A percentile compares a stretch with the other conserved stretches of the same genome.
Conservation (phyloP, 1,140 invertebrate genomes). For the Pogonomyrmex californicus region DNA sequence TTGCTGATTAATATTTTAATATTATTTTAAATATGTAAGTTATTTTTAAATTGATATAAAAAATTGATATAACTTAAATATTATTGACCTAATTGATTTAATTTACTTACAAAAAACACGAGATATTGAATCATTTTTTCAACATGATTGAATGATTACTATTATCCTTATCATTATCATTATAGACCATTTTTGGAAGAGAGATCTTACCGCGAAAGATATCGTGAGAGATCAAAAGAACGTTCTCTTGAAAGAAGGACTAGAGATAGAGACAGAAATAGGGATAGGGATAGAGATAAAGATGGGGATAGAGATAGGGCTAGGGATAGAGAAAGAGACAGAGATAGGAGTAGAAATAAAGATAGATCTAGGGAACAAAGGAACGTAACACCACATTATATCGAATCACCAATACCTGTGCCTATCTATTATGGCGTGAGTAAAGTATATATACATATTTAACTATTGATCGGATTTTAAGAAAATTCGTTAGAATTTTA, state of each 20-base stretch:
- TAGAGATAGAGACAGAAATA: slow-evolving; percentile 24
- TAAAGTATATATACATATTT: not conserved
- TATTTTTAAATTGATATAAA: not conserved
- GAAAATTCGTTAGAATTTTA: not conserved
- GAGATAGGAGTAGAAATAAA: slow-evolving; percentile 2
- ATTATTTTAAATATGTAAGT: not conserved
- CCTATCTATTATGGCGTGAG: slow-evolving; percentile 75
- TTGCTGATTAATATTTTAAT: not conserved
- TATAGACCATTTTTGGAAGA: slow-evolving; percentile 39
- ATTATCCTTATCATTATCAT: not conserved
- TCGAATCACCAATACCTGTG: slow-evolving; percentile 70
- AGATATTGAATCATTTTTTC: not conserved
- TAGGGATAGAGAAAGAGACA: not conserved
- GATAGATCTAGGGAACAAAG: slow-evolving; percentile 64
- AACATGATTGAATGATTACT: not conserved
- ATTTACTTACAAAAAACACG: not conserved
- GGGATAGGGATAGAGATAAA: slow-evolving; percentile 54
- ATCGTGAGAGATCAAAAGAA: slow-evolving; percentile 55
- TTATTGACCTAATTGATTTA: not conserved
- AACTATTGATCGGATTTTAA: not conserved
- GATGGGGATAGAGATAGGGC: slow-evolving; percentile 44
- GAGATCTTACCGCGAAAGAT: slow-evolving; percentile 51
- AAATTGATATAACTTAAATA: not conserved
- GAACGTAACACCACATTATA: slow-evolving; percentile 55
- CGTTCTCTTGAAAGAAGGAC: slow-evolving; percentile 63